Conservation (phyloP, 2,113 vertebrate genomes). For the Cryptoleucopteryx plumbea region DNA sequence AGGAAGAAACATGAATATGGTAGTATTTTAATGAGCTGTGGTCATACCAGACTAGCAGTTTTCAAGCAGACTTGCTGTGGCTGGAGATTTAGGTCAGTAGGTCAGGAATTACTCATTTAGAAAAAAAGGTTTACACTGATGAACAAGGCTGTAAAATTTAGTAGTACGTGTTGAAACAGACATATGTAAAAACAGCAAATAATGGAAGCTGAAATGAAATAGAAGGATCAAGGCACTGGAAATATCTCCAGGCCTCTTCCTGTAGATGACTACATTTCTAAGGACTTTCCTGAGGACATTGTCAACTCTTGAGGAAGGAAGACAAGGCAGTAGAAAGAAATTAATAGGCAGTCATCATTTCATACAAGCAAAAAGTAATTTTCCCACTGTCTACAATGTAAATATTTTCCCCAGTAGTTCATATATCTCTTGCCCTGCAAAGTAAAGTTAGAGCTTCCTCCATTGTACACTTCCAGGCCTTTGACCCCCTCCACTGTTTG, state of each 20-base stretch:
- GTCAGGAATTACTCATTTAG: background rate
- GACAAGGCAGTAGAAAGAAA: background rate
- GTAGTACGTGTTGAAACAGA: accelerated
- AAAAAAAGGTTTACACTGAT: background rate
- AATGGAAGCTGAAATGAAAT: background rate
- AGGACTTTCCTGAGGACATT: background rate
- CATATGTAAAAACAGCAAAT: background rate
- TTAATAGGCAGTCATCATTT: background rate
- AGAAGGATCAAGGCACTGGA: background rate
- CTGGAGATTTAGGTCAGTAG: background rate
- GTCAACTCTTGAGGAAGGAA: background rate
- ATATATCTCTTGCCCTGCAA: background rate
- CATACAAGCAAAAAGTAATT: background rate
- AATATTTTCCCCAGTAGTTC: background rate
- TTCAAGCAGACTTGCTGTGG: background rate
- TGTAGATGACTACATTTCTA: background rate
- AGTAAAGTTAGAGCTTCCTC: background rate
- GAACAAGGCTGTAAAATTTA: background rate
- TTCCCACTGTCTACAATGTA: background rate
- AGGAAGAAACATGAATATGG: background rate
- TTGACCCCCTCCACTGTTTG: background rate
- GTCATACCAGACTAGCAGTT: background rate
- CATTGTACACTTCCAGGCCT: background rate
- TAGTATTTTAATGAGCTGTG: background rate
- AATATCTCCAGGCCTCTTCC: background rate